These are phyloP conservation scores for Hippocampus barbouri DNA, from an alignment of 2,113 vertebrate genomes.

Conservation along the genomic window DNA sequence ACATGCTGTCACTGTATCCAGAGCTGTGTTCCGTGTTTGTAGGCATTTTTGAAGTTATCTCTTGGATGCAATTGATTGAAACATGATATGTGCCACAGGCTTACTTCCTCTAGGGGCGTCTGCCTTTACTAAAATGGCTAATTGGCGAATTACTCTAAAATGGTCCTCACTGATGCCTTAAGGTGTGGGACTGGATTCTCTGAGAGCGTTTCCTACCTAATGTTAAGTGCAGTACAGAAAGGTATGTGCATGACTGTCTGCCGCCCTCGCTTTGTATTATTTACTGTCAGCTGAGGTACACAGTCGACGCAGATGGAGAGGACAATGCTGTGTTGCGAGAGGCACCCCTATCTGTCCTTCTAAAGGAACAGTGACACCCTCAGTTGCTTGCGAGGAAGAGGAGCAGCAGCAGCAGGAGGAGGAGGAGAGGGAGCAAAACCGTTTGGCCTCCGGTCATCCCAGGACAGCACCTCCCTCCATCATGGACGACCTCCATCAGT, in stretches of 20 bases:
- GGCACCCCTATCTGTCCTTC: constrained; percentile 52
- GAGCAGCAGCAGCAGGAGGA: constrained; percentile 11
- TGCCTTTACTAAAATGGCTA: neutral
- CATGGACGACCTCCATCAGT: constrained; percentile 22
- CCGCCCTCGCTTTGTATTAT: constrained; percentile 14
- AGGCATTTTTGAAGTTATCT: neutral
- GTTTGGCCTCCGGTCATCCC: constrained; percentile 18
- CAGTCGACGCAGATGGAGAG: constrained; percentile 25
- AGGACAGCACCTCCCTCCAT: constrained; percentile 23
- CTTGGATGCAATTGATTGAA: neutral
- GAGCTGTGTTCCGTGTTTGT: neutral
- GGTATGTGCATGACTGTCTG: constrained; percentile 8
- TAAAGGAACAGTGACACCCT: constrained; percentile 57
- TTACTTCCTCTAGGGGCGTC: neutral
- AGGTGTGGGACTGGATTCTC: constrained; percentile 17
- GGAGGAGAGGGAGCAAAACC: constrained; percentile 19
- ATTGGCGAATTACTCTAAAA: neutral
- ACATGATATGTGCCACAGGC: neutral
- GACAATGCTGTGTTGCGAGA: constrained; percentile 60
- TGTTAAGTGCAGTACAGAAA: neutral
- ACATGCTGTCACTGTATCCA: neutral
- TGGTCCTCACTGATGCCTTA: neutral
- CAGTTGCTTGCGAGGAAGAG: constrained; percentile 21
- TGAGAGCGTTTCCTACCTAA: constrained; percentile 37
- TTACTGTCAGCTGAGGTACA: constrained; percentile 36